Evolutionary conservation across 2,888 invertebrate species (phyloP).

Genomic region (Volucella zonaria): DNA sequence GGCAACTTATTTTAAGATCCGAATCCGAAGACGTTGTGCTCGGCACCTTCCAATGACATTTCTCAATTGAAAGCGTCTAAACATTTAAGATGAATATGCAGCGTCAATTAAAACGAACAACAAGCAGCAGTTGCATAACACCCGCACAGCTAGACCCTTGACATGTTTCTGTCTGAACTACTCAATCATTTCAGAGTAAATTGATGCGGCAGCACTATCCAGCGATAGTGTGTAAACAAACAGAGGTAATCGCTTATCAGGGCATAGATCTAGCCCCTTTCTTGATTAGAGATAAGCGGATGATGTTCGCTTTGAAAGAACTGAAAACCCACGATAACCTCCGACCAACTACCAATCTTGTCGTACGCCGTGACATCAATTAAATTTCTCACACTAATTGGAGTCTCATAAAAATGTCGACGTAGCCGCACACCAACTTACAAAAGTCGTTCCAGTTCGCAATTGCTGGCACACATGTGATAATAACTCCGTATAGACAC

Average conservation of each 20-base stretch:
- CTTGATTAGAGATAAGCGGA: neutral
- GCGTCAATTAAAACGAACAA: conserved; percentile 1
- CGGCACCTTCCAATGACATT: conserved; percentile 1
- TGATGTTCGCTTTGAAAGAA: neutral
- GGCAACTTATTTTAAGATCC: conserved; percentile 18
- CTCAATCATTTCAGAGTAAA: neutral
- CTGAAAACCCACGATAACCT: neutral
- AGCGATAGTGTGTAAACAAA: conserved; percentile 22
- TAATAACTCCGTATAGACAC: neutral
- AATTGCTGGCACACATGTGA: conserved; percentile 1
- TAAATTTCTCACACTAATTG: conserved; percentile 30
- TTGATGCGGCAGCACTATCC: no score
- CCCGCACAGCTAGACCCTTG: conserved; percentile 5
- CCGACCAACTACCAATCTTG: neutral
- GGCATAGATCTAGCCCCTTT: neutral
- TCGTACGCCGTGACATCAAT: conserved; percentile 22
- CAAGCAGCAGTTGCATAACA: conserved; percentile 29
- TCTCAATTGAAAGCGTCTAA: neutral
- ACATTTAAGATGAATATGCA: neutral
- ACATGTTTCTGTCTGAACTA: neutral
- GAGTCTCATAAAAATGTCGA: neutral
- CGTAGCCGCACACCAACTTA: conserved; percentile 8
- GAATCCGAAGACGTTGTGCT: neutral
- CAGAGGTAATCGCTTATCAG: conserved; percentile 28
- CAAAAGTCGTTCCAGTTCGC: no score